phyloP scores from a whole-genome alignment of 1,140 invertebrate species.

The Saccostrea echinata region DNA sequence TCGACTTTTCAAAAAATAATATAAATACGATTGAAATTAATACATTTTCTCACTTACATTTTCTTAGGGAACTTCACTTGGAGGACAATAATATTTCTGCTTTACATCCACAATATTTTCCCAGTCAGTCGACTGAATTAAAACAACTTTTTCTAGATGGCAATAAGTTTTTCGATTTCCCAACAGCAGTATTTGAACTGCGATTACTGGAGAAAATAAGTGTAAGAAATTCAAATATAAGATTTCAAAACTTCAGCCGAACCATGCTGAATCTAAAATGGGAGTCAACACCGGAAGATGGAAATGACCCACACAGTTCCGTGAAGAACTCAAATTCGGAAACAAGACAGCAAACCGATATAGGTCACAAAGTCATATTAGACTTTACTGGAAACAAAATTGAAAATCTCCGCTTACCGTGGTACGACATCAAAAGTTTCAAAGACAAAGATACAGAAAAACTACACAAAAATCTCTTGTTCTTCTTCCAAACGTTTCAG shows the following conservation, averaged over 20 bases:
- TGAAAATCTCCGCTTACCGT: constrained; percentile 45
- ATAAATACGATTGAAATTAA: constrained; percentile 48
- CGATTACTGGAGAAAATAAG: constrained; percentile 53
- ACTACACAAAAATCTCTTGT: constrained; percentile 37
- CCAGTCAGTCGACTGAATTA: constrained; percentile 49
- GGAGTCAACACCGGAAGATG: background rate
- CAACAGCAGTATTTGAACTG: constrained; percentile 62
- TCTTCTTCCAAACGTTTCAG: constrained; percentile 62
- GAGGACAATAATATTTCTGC: constrained; percentile 56
- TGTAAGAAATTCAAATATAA: constrained; percentile 57
- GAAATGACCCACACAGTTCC: constrained; percentile 34
- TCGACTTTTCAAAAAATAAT: constrained; percentile 61
- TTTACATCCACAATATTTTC: constrained; percentile 55
- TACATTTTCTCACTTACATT: constrained; percentile 55
- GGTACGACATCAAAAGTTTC: background rate
- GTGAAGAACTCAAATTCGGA: constrained; percentile 47
- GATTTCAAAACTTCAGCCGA: constrained; percentile 59
- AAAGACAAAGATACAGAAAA: background rate
- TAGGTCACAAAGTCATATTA: constrained; percentile 45
- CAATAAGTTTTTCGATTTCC: constrained; percentile 62
- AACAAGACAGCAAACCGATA: constrained; percentile 41
- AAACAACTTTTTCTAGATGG: constrained; percentile 55
- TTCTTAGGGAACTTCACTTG: constrained; percentile 55
- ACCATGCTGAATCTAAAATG: constrained; percentile 43
- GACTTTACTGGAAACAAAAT: constrained; percentile 59